A percentile compares a stretch with the other conserved stretches of the same genome.
phyloP scores from a whole-genome alignment of 1,140 invertebrate species.

The Semibalanus balanoides region DNA sequence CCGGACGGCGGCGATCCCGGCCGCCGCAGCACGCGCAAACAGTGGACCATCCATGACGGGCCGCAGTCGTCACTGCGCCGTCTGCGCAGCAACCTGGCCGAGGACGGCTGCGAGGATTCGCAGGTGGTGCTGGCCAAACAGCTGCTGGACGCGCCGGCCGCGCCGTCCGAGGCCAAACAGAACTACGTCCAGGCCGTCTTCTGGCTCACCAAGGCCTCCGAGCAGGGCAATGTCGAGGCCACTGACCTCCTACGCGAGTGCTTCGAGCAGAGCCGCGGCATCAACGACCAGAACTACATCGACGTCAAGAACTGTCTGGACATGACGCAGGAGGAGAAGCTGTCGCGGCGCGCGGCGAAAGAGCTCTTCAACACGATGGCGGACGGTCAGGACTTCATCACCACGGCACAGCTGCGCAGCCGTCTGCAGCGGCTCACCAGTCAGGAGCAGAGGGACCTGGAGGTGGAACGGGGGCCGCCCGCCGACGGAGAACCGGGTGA shows the following conservation, averaged over 20 bases:
- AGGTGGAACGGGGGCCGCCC: not conserved
- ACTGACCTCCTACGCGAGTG: constrained; percentile 62
- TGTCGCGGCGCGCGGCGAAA: constrained; percentile 63
- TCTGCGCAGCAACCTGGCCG: constrained; percentile 52
- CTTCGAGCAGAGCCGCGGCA: constrained; percentile 53
- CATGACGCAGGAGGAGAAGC: constrained; percentile 68
- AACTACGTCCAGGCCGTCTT: constrained; percentile 57
- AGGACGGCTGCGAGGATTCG: constrained; percentile 63
- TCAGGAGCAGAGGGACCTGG: not conserved
- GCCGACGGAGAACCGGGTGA: not conserved
- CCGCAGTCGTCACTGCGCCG: constrained; percentile 46
- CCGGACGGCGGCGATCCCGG: not conserved
- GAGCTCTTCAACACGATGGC: constrained; percentile 66
- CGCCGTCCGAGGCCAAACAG: constrained; percentile 40
- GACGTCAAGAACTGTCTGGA: constrained; percentile 68
- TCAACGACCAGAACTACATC: constrained; percentile 60
- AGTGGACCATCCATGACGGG: constrained; percentile 34
- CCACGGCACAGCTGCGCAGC: constrained; percentile 29
- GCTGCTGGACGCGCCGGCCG: constrained; percentile 40
- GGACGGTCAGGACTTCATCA: constrained; percentile 71
- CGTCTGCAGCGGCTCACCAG: not conserved
- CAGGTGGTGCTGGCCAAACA: constrained; percentile 62
- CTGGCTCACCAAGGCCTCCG: constrained; percentile 76
- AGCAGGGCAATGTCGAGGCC: constrained; percentile 74
- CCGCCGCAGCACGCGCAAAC: constrained; percentile 3